Conservation (phyloP, 2,797 vertebrate genomes). For the Diglossa cyanea region DNA sequence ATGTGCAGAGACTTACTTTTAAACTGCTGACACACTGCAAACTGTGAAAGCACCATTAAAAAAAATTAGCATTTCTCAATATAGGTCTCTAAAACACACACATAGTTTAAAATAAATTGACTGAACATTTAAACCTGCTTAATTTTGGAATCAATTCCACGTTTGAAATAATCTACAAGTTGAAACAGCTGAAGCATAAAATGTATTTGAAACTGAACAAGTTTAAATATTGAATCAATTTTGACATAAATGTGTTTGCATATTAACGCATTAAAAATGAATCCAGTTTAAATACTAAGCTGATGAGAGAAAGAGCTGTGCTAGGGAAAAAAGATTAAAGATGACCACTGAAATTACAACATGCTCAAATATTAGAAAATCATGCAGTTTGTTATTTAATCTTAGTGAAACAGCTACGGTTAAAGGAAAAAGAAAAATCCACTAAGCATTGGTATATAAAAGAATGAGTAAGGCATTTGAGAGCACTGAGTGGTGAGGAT, state of each 20-base stretch:
- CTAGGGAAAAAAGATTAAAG: conserved; percentile 52
- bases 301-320: conserved; percentile 48
- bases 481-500: neutral
- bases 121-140: conserved; percentile 71
- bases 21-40: conserved; percentile 53
- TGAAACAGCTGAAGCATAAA: conserved; percentile 69
- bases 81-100: conserved; percentile 66
- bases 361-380: conserved; percentile 37
- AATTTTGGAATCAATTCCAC: conserved; percentile 73
- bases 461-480: neutral
- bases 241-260: conserved; percentile 65
- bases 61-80: conserved; percentile 46
- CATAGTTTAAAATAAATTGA: conserved; percentile 66
- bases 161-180: conserved; percentile 68
- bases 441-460: neutral
- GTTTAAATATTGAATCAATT: conserved; percentile 72
- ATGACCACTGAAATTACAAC: conserved; percentile 53
- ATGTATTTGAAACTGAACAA: conserved; percentile 64
- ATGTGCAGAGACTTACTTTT: neutral
- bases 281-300: conserved; percentile 65
- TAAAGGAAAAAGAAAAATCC: conserved; percentile 19
- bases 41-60: neutral
- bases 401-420: neutral
- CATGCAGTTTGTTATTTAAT: conserved; percentile 47
- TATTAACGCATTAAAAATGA: conserved; percentile 65